Evolutionary conservation across 2,797 vertebrate genomes (phyloP).

Genomic region (Astyanax mexicanus): DNA sequence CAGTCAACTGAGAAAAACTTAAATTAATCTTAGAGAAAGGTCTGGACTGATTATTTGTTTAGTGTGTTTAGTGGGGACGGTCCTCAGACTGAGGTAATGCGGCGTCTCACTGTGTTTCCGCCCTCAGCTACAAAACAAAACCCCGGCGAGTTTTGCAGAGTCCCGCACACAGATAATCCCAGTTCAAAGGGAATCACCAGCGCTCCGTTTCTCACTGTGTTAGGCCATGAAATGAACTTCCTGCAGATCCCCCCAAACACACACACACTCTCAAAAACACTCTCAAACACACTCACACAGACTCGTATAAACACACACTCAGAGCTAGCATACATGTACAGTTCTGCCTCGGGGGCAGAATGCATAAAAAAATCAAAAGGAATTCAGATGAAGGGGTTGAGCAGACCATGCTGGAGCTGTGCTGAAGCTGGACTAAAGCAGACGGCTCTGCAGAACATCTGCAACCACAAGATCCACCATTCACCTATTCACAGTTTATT

Average conservation of each 20-base stretch:
- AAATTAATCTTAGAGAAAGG: background rate
- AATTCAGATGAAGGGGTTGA: background rate
- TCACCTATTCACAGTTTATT: background rate
- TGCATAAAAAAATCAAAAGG: conserved; percentile 1
- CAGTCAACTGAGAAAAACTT: too few species aligned
- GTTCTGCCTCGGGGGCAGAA: background rate
- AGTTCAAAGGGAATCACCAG: conserved; percentile 44
- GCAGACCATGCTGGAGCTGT: background rate
- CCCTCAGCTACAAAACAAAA: background rate
- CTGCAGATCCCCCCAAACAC: background rate
- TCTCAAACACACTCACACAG: conserved; percentile 12
- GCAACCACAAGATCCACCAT: background rate
- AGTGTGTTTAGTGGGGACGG: too few species aligned
- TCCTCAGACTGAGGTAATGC: background rate
- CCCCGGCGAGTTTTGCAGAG: background rate
- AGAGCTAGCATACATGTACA: background rate
- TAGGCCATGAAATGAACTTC: conserved; percentile 35
- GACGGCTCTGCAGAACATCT: background rate
- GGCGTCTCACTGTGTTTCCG: background rate
- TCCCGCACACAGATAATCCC: conserved; percentile 12
- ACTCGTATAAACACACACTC: background rate
- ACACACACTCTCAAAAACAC: too few species aligned
- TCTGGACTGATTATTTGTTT: background rate
- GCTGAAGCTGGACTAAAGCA: background rate
- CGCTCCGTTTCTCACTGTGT: conserved; percentile 14